Percentiles rank a stretch among this genome's conserved stretches.
These are phyloP conservation scores for Platyura marginata DNA, from an alignment of 1,140 invertebrate genomes.

Conservation along the genomic window DNA sequence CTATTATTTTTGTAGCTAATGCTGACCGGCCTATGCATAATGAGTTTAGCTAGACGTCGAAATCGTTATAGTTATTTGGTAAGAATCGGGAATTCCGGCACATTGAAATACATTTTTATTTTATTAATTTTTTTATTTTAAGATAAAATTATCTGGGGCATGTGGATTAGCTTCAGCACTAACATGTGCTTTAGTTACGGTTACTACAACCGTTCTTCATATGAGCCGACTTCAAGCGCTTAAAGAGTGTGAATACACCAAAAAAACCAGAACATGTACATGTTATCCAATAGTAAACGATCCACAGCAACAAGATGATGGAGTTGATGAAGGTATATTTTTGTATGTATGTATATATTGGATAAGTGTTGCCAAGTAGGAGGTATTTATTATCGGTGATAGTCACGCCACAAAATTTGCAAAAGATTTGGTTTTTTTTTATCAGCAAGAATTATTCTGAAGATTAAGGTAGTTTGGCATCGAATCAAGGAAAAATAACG, in stretches of 20 bases:
- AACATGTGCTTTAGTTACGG: constrained; percentile 71
- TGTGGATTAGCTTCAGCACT: constrained; percentile 67
- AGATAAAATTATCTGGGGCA: constrained; percentile 74
- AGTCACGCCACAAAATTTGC: too few relatives aligned
- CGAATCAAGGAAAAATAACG: too few relatives aligned
- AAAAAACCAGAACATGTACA: constrained; percentile 53
- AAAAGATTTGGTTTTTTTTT: too few relatives aligned
- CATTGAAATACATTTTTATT: too few relatives aligned
- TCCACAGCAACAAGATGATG: constrained; percentile 25
- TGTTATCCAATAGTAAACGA: constrained; percentile 48
- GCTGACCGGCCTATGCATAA: constrained; percentile 65
- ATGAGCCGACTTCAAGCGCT: constrained; percentile 78
- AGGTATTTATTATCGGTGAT: too few relatives aligned
- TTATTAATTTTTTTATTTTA: too few relatives aligned
- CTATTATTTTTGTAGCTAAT: constrained; percentile 40
- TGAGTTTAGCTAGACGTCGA: constrained; percentile 60
- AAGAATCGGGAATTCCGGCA: too few relatives aligned
- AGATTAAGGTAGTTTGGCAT: too few relatives aligned
- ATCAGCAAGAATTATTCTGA: too few relatives aligned
- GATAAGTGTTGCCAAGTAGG: too few relatives aligned
- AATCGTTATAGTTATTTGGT: constrained; percentile 76
- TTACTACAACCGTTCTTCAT: constrained; percentile 83
- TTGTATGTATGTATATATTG: background rate
- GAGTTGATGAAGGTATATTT: constrained; percentile 30
- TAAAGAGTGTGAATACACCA: constrained; percentile 69